phyloP scores from a whole-genome alignment of 2,113 vertebrate species.

The Pagrus major region DNA sequence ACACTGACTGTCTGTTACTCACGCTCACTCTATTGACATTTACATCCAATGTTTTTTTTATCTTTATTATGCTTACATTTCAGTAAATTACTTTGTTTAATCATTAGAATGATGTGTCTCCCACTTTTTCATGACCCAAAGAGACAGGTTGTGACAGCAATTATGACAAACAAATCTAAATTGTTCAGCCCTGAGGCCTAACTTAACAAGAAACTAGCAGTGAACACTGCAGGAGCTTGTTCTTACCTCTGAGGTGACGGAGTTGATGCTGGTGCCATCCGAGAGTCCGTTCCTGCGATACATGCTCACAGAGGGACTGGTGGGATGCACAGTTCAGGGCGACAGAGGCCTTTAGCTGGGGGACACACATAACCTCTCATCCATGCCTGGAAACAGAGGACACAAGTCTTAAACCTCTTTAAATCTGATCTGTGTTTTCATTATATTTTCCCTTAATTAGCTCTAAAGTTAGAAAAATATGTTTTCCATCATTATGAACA shows the following conservation, averaged over 20 bases:
- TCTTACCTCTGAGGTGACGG: slow-evolving; percentile 81
- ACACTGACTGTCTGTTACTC: no score
- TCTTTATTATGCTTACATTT: no score
- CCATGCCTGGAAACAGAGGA: slow-evolving; percentile 72
- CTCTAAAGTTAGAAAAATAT: not conserved
- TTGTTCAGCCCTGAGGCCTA: not conserved
- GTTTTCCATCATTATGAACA: not conserved
- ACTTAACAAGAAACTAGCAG: not conserved
- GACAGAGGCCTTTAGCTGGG: slow-evolving; percentile 72
- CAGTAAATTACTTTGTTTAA: no score
- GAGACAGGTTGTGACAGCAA: no score
- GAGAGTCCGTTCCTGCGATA: slow-evolving; percentile 85
- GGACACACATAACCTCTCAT: slow-evolving; percentile 71
- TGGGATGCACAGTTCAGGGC: slow-evolving; percentile 49
- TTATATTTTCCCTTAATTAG: not conserved
- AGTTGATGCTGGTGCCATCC: slow-evolving; percentile 82
- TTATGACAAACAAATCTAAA: not conserved
- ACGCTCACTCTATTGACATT: no score
- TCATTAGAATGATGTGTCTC: no score
- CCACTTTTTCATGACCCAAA: no score
- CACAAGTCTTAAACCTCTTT: not conserved
- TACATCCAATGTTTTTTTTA: no score
- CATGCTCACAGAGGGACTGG: slow-evolving; percentile 78
- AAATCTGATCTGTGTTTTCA: not conserved
- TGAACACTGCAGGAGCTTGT: not conserved